These are phyloP conservation scores for Copsychus sechellarum DNA, from an alignment of 2,113 vertebrate species.

Conservation along the genomic window DNA sequence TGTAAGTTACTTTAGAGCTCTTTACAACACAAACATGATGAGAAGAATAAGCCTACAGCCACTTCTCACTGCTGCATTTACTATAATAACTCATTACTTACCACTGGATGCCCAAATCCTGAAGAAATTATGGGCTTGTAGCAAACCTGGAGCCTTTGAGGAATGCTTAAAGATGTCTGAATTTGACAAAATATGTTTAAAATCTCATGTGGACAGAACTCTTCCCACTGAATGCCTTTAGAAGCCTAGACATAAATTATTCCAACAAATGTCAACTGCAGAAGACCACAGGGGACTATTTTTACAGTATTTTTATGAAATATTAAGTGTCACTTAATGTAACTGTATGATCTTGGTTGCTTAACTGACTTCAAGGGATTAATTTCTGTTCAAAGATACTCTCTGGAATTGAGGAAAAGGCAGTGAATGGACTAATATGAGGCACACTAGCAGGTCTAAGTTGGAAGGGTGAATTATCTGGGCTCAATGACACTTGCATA, in stretches of 20 bases:
- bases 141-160: not conserved
- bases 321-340: constrained; percentile 4
- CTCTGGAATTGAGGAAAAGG: not conserved
- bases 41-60: not conserved
- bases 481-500: not conserved
- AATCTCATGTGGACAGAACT: not conserved
- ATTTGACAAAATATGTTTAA: constrained; percentile 7
- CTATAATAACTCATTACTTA: not conserved
- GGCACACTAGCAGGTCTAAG: not conserved
- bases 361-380: constrained; percentile 21
- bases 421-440: not conserved
- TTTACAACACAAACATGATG: not conserved
- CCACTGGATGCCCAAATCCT: not conserved
- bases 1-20: not conserved
- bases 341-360: constrained; percentile 3
- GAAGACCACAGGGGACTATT: not conserved
- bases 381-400: not conserved
- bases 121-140: not conserved
- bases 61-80: not conserved
- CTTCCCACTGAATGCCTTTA: not conserved
- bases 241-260: constrained; percentile 28
- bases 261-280: constrained; percentile 21
- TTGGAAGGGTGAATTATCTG: not conserved
- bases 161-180: not conserved
- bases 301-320: constrained; percentile 8